These are phyloP conservation scores for Serrognathus titanus DNA, from an alignment of 2,888 invertebrate species.

Conservation along the genomic window DNA sequence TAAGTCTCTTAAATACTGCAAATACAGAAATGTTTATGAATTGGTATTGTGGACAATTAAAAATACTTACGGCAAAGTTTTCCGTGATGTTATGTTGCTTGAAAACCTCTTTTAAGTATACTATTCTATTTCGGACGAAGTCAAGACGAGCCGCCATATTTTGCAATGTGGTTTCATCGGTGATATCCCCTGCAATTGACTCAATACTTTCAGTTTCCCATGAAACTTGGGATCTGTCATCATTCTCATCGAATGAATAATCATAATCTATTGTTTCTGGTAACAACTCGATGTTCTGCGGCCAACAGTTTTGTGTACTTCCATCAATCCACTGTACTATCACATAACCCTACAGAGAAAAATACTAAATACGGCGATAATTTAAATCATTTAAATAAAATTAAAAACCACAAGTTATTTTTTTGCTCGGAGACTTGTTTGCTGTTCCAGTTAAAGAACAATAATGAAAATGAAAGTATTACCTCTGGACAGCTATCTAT, in stretches of 20 bases:
- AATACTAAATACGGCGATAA: background rate
- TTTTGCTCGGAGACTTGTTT: too few species aligned
- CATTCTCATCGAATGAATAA: constrained; percentile 62
- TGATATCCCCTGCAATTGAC: constrained; percentile 55
- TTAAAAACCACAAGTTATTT: too few species aligned
- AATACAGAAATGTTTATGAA: constrained; percentile 24
- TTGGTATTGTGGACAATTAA: background rate
- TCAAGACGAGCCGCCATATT: constrained; percentile 65
- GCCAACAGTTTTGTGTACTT: constrained; percentile 84
- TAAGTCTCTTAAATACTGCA: constrained; percentile 72
- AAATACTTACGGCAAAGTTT: constrained; percentile 60
- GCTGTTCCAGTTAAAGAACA: too few species aligned
- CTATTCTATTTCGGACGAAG: constrained; percentile 43
- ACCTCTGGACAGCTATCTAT: constrained; percentile 79
- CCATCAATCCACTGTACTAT: constrained; percentile 93
- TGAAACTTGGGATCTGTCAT: constrained; percentile 57
- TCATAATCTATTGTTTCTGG: constrained; percentile 74
- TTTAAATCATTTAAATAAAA: background rate
- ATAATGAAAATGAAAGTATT: constrained; percentile 15
- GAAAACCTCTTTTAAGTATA: constrained; percentile 71
- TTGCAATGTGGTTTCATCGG: constrained; percentile 50
- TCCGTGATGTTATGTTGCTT: constrained; percentile 72
- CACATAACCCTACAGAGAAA: constrained; percentile 59
- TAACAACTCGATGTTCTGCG: constrained; percentile 69
- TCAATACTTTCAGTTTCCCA: constrained; percentile 79